phyloP scores from a whole-genome alignment of 2,113 vertebrate species.

The Microcebus tavaratra region DNA sequence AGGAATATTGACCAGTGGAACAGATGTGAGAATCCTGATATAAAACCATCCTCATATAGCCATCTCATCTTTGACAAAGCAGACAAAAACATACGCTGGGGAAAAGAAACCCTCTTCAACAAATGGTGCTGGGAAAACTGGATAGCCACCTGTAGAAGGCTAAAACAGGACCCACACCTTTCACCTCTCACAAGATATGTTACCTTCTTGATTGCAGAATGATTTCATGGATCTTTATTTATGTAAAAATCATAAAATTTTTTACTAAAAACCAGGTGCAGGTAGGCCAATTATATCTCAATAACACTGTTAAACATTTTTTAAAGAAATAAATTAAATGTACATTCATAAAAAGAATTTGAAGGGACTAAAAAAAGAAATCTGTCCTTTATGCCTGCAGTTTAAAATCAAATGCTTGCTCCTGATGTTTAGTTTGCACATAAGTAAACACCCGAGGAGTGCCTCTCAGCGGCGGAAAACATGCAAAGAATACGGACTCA shows the following conservation, averaged over 20 bases:
- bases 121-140: no score
- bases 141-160: no score
- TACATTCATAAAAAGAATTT: not conserved
- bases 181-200: no score
- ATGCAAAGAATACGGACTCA: not conserved
- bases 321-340: not conserved
- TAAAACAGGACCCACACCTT: no score
- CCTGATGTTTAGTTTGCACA: not conserved
- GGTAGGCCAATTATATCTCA: not conserved
- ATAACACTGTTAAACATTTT: constrained; percentile 23
- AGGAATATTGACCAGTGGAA: no score
- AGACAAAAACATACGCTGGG: no score
- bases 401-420: not conserved
- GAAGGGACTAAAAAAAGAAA: not conserved
- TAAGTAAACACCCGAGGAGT: not conserved
- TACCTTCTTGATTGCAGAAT: not conserved
- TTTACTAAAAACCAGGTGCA: not conserved
- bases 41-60: no score
- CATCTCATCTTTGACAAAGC: no score
- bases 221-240: not conserved
- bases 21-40: no score
- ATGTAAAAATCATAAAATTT: not conserved
- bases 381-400: not conserved
- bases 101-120: no score
- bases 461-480: not conserved